These are phyloP conservation scores for Propsilocerus akamusi DNA, from an alignment of 1,140 invertebrate genomes.

Conservation along the genomic window DNA sequence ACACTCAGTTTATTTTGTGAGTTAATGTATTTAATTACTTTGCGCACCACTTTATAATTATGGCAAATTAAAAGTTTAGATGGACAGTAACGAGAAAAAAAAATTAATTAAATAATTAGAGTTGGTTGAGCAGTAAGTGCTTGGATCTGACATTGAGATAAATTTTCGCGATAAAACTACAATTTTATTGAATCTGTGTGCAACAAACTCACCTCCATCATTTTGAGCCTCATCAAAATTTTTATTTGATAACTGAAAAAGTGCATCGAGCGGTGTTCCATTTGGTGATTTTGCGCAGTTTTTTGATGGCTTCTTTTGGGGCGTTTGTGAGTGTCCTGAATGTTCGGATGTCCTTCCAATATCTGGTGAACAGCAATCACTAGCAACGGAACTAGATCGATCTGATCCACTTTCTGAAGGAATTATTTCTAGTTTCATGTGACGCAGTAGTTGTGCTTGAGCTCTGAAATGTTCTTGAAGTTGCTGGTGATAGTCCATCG, in stretches of 20 bases:
- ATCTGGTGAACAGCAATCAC: slow-evolving; percentile 48
- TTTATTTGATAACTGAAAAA: slow-evolving; percentile 96
- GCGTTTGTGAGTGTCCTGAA: slow-evolving; percentile 5
- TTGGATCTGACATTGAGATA: too few relatives aligned
- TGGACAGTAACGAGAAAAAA: too few relatives aligned
- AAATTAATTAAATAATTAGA: not conserved
- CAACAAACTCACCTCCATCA: slow-evolving; percentile 17
- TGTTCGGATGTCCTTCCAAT: slow-evolving; percentile 13
- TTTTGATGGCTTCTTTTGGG: slow-evolving; percentile 12
- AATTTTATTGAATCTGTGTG: not conserved
- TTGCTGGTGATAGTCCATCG: slow-evolving; percentile 33
- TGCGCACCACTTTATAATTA: slow-evolving; percentile 2
- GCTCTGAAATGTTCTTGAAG: slow-evolving; percentile 26
- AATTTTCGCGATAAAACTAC: too few relatives aligned
- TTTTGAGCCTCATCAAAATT: slow-evolving; percentile 72
- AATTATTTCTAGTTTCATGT: slow-evolving; percentile 25
- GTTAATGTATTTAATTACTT: too few relatives aligned
- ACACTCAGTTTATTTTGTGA: too few relatives aligned
- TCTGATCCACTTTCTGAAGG: slow-evolving; percentile 28
- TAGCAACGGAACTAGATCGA: slow-evolving; percentile 41
- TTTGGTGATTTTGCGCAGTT: slow-evolving; percentile 26
- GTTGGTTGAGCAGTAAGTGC: too few relatives aligned
- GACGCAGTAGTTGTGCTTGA: slow-evolving; percentile 21
- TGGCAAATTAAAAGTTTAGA: not conserved
- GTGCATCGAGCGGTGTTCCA: slow-evolving; percentile 78